phyloP scores from a whole-genome alignment of 1,140 invertebrate species.

The Zaprionus capensis region DNA sequence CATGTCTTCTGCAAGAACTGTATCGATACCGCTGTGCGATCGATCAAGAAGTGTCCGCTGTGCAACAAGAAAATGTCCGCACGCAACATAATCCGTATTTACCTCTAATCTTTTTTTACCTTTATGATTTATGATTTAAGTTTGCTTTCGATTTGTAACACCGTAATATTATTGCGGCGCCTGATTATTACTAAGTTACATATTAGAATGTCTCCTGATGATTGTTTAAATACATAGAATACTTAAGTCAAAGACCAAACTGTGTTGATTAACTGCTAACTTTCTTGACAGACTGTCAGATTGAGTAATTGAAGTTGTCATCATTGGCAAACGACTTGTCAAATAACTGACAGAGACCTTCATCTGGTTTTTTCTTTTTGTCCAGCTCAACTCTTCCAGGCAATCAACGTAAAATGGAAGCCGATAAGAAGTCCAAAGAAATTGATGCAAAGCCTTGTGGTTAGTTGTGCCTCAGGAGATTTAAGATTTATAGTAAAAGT shows the following conservation, averaged over 20 bases:
- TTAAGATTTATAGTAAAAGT: not conserved
- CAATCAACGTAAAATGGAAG: not conserved
- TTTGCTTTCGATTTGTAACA: not conserved
- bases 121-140: too few relatives aligned
- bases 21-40: constrained; percentile 35
- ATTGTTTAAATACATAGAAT: not conserved
- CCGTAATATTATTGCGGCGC: not conserved
- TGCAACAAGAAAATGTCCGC: constrained; percentile 53
- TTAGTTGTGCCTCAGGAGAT: not conserved
- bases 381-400: not conserved
- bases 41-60: constrained; percentile 57
- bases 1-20: constrained; percentile 62
- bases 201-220: not conserved
- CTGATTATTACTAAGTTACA: not conserved
- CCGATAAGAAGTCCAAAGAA: not conserved
- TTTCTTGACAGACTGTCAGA: not conserved
- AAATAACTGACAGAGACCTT: not conserved
- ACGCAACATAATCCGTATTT: constrained; percentile 52
- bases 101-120: constrained; percentile 32
- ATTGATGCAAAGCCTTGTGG: not conserved
- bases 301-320: not conserved
- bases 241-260: not conserved
- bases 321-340: not conserved
- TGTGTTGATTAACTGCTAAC: not conserved
- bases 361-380: not conserved